phyloP scores from a whole-genome alignment of 2,888 invertebrate species.

The Melieria picta region DNA sequence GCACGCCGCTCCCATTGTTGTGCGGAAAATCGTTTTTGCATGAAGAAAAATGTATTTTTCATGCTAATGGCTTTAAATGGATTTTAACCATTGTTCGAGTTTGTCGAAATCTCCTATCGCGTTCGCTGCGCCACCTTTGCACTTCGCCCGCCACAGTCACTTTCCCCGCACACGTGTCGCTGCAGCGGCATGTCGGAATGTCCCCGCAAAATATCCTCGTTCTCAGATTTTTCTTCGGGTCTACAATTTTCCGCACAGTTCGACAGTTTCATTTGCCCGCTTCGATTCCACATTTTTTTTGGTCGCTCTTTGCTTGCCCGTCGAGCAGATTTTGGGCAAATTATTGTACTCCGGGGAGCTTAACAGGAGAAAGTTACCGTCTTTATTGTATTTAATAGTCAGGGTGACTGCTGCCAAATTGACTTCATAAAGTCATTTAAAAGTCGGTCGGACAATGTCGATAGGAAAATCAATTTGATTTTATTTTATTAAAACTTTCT shows the following conservation, averaged over 20 bases:
- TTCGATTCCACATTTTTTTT: slow-evolving; percentile 12
- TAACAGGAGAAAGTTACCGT: slow-evolving; percentile 28
- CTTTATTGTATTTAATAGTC: slow-evolving; percentile 26
- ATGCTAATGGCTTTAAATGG: slow-evolving; percentile 42
- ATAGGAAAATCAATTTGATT: slow-evolving; percentile 30
- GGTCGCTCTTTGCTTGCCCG: background rate
- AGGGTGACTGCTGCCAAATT: slow-evolving; percentile 15
- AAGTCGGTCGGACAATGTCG: slow-evolving; percentile 21
- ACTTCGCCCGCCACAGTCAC: background rate
- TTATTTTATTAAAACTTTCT: slow-evolving; percentile 29
- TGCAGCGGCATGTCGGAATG: background rate
- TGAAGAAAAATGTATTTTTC: slow-evolving; percentile 48
- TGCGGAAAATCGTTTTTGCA: slow-evolving; percentile 26
- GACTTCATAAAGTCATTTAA: slow-evolving; percentile 35
- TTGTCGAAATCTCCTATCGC: no score
- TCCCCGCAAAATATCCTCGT: background rate
- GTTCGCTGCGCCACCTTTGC: no score
- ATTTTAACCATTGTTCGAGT: slow-evolving; percentile 21
- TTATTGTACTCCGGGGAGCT: slow-evolving; percentile 35
- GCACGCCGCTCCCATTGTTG: background rate
- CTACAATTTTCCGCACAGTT: slow-evolving; percentile 15
- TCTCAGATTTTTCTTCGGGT: background rate
- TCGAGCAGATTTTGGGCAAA: background rate
- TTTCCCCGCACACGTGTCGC: slow-evolving; percentile 9
- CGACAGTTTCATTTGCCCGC: slow-evolving; percentile 27